A percentile compares a stretch with the other conserved stretches of the same genome.
Evolutionary conservation across 1,140 invertebrate species (phyloP).

Genomic region (Leptoteleia sp.): DNA sequence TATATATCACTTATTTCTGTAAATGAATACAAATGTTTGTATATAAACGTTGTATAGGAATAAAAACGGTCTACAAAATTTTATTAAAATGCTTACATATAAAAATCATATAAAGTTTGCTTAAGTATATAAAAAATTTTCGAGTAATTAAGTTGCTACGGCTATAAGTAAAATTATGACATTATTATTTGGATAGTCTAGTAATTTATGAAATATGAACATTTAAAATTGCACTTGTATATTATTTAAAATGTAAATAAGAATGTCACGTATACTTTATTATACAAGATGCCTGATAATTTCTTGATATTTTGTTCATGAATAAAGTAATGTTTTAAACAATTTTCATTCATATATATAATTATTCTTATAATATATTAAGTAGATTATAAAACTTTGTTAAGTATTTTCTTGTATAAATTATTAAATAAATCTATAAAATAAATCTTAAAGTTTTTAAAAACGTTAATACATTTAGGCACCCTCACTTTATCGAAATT

Average conservation of each 20-base stretch:
- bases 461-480: no score
- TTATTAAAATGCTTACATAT: constrained; percentile 12
- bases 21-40: constrained; percentile 4
- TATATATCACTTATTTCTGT: constrained; percentile 16
- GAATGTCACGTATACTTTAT: no score
- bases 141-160: not conserved
- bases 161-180: constrained; percentile 30
- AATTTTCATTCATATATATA: no score
- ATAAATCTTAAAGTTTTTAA: no score
- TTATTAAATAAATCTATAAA: no score
- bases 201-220: constrained; percentile 17
- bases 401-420: no score
- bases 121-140: constrained; percentile 13
- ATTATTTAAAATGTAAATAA: not conserved
- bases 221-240: not conserved
- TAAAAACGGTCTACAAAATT: constrained; percentile 7
- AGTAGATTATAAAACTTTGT: no score
- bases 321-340: no score
- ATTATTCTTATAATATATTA: no score
- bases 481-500: no score
- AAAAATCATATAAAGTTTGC: constrained; percentile 17
- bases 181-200: constrained; percentile 33
- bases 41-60: not conserved
- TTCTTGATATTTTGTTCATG: not conserved
- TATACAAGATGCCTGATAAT: no score